Conservation (phyloP, 1,140 invertebrate genomes). For the Oncopodura yosiiana region DNA sequence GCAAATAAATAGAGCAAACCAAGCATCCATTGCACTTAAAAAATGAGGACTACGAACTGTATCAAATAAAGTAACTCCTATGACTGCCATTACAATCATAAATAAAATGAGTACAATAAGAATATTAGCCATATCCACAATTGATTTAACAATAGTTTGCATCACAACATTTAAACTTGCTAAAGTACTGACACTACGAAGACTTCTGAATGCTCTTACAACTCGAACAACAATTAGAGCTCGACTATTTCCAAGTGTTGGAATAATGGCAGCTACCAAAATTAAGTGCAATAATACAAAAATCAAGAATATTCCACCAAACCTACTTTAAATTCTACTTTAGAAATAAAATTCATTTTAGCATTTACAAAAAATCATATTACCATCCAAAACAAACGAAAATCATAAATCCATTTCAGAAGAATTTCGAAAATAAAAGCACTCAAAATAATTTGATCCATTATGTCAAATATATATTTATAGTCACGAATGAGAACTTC, state of each 20-base stretch:
- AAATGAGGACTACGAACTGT: conserved; percentile 33
- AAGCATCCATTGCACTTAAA: conserved; percentile 27
- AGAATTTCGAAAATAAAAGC: conserved; percentile 36
- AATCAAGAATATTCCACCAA: conserved; percentile 37
- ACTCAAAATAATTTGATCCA: conserved; percentile 34
- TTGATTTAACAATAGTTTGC: conserved; percentile 35
- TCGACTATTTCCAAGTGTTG: conserved; percentile 8
- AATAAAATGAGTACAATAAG: conserved; percentile 35
- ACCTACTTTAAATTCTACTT: conserved; percentile 8
- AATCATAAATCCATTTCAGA: conserved; percentile 38
- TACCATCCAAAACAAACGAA: conserved; percentile 37
- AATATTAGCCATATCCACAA: conserved; percentile 37
- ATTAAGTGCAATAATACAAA: conserved; percentile 31
- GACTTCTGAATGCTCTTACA: conserved; percentile 35
- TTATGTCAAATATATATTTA: conserved; percentile 7
- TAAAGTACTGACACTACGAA: conserved; percentile 30
- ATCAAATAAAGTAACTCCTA: conserved; percentile 35
- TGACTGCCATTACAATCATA: conserved; percentile 34
- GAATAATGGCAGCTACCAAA: conserved; percentile 25
- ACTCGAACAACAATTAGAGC: conserved; percentile 34
- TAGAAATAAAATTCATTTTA: not conserved
- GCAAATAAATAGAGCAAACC: conserved; percentile 37
- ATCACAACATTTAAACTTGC: conserved; percentile 29
- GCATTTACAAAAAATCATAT: not conserved
- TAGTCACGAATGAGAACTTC: not conserved